Base-by-base conservation (phyloP, 2,797 vertebrate species). In the Myripristis jacobus region DNA sequence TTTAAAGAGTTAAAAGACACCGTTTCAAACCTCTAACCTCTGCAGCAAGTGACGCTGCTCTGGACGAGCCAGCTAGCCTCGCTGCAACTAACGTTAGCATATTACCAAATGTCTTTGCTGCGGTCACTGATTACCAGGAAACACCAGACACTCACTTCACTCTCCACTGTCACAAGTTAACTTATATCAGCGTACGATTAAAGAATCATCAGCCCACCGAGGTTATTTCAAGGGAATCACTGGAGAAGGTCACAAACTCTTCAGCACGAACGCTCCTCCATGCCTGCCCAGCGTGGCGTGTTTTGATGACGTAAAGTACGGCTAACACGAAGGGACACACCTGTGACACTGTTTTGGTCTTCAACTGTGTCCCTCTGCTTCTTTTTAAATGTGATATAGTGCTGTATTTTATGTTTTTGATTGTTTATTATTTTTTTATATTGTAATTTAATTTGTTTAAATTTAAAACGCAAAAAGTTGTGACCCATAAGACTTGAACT, bases 241-340 rank as follows among this genome's bases (percentile, higher is more conserved):
- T 47, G 2, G 0, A 77, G 78, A 92, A 94, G 88, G 91, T 92
- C 90, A 93, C 58, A 73, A 78, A 54, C 18, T 9, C n/a, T 10
- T 78, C 70, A 80, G 57, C 1, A 31, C 25, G n/a, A 21, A 16
- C 0, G 0, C 0, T 46, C 22, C 21, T 66, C 74, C 80, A 90
- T 92, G 89, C 86, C 73, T 85, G 21, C 66, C 58, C 61, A 15
- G 3, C 0, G 31, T 71, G 80, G 65, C 93, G 75, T 70, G 34
- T 70, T 69, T 72, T 88, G 81, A 92, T 92, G 92, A 93, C 92
- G 92, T 87, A 9, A 19, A 25, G 9, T 81, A 88, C 80, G 80
- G 90, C 15, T 4, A 71, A 8, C 0, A 2, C 44, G 13, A 10
- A 73, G 61, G 76, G 54, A 81, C 83, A 77, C 0, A n/a, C 0